Evolutionary conservation across 2,113 vertebrate genomes (phyloP).

Genomic region (Penelope pileata): DNA sequence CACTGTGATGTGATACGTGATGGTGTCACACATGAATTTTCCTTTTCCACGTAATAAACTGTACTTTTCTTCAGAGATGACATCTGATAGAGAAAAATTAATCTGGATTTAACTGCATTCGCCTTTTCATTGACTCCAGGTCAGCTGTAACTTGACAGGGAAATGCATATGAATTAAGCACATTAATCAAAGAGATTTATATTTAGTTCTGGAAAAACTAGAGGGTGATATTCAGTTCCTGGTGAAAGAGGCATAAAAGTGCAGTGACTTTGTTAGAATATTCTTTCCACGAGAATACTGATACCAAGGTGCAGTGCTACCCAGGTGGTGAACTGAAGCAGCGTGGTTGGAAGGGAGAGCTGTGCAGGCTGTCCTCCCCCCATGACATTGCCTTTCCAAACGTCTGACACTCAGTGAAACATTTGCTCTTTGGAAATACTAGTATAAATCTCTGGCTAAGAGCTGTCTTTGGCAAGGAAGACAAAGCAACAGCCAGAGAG

Average conservation of each 20-base stretch:
- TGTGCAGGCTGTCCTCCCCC: not conserved
- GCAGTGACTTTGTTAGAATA: not conserved
- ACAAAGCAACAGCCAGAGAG: not conserved
- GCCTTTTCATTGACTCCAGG: not conserved
- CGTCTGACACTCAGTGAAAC: not conserved
- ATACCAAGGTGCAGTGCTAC: not conserved
- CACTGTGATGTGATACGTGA: rapidly evolving
- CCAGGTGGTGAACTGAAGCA: not conserved
- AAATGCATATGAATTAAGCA: not conserved
- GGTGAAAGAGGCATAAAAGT: not conserved
- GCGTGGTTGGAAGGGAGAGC: not conserved
- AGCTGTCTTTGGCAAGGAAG: not conserved
- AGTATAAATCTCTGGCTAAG: not conserved
- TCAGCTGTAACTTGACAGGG: not conserved
- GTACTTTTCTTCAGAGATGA: not conserved
- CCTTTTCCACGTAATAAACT: not conserved
- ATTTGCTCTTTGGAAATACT: not conserved
- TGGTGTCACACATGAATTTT: not conserved
- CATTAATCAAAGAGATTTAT: not conserved
- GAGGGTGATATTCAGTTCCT: not conserved
- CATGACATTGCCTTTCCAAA: not conserved
- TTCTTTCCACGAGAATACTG: not conserved
- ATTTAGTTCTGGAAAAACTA: not conserved
- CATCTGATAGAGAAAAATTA: not conserved
- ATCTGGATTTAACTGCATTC: not conserved